A percentile compares a stretch with the other conserved stretches of the same genome.
Evolutionary conservation across 2,797 vertebrate species (phyloP).

Genomic region (Sitta carolinensis): DNA sequence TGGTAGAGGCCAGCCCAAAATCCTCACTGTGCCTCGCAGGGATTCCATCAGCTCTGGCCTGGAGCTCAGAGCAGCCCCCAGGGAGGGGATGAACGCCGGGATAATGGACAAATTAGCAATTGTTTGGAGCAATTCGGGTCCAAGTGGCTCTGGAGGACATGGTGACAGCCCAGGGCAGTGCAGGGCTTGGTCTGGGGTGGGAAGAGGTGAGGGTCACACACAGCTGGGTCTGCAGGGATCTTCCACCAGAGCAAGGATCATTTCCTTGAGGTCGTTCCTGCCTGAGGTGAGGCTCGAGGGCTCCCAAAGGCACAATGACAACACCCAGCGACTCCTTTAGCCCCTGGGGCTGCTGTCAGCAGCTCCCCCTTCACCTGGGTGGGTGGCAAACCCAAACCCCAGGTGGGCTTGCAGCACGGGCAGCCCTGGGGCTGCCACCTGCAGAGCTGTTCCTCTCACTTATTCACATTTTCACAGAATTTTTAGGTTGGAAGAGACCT

Average conservation of each 20-base stretch:
- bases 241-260: neutral
- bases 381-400: neutral
- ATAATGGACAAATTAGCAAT: neutral
- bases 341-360: neutral
- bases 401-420: rapidly evolving
- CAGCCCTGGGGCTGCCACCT: neutral
- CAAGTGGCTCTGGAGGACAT: neutral
- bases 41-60: neutral
- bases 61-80: neutral
- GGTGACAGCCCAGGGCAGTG: neutral
- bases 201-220: neutral
- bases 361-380: neutral
- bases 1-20: neutral
- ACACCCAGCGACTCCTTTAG: neutral
- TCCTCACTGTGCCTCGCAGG: neutral
- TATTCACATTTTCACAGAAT: neutral
- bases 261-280: neutral
- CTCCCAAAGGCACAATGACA: neutral
- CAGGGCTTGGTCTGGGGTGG: neutral
- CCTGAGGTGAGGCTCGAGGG: neutral
- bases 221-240: neutral
- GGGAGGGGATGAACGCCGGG: neutral
- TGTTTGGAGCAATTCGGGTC: neutral
- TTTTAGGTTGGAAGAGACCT: too few species aligned
- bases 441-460: neutral